Percentiles rank a stretch among this genome's conserved stretches.
These are phyloP conservation scores for Lordiphosa clarofinis DNA, from an alignment of 1,140 invertebrate species.

Conservation along the genomic window DNA sequence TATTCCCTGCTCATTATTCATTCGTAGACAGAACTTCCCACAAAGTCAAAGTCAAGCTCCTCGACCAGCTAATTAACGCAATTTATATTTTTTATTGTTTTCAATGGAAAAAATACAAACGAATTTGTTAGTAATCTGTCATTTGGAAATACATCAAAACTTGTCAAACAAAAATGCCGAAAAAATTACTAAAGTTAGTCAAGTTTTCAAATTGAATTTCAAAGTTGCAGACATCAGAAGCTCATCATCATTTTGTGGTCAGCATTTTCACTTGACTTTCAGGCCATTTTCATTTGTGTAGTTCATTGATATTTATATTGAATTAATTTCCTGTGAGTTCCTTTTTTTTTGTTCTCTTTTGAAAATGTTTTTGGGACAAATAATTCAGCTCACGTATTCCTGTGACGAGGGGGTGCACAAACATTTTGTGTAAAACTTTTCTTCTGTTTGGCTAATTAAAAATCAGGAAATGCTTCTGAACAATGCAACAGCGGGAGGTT, in stretches of 20 bases:
- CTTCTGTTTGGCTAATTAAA: constrained; percentile 13
- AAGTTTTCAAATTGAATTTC: constrained; percentile 2
- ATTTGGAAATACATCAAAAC: constrained; percentile 3
- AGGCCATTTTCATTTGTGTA: too few species aligned
- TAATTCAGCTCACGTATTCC: constrained; percentile 3
- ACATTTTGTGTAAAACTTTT: too few species aligned
- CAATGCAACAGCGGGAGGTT: constrained; percentile 7
- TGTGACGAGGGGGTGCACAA: constrained; percentile 18
- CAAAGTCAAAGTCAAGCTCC: too few species aligned
- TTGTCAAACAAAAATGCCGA: background rate
- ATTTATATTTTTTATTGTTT: constrained; percentile 12
- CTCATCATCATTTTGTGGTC: background rate
- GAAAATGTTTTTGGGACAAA: constrained; percentile 10
- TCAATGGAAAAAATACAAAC: constrained; percentile 13
- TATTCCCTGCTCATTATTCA: constrained; percentile 8
- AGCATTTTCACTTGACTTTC: too few species aligned
- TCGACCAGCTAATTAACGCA: constrained; percentile 8
- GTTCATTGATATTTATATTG: too few species aligned
- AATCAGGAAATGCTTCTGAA: constrained; percentile 11
- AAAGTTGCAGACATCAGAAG: background rate
- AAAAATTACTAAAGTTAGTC: constrained; percentile 9
- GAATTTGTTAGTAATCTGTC: constrained; percentile 12
- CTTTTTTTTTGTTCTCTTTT: constrained; percentile 18
- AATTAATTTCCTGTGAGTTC: constrained; percentile 7
- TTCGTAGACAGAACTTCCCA: constrained; percentile 9